A percentile compares a stretch with the other conserved stretches of the same genome.
phyloP scores from a whole-genome alignment of 2,113 vertebrate genomes.

The Sphaerodactylus townsendi region DNA sequence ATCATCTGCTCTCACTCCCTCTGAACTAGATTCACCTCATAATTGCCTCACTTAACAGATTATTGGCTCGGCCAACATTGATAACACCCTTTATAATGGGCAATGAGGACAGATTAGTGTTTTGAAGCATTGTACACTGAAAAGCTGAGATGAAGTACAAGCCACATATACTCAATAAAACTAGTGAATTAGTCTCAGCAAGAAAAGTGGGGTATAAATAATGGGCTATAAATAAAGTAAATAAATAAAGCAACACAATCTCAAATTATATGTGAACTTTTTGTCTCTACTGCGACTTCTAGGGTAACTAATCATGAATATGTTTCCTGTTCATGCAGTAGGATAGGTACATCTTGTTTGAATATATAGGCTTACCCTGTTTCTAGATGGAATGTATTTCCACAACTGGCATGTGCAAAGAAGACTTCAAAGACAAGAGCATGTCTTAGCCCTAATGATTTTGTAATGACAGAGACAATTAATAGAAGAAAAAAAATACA shows the following conservation, averaged over 20 bases:
- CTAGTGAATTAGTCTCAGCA: background rate
- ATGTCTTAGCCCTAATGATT: background rate
- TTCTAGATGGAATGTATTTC: background rate
- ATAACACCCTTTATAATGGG: no score
- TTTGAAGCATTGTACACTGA: background rate
- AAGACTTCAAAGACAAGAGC: slow-evolving; percentile 2
- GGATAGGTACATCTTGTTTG: background rate
- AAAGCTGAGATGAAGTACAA: background rate
- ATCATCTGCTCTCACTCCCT: no score
- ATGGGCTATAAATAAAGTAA: no score
- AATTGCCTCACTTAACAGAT: background rate
- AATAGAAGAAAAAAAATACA: slow-evolving; percentile 39
- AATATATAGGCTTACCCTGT: background rate
- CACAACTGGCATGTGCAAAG: slow-evolving; percentile 9
- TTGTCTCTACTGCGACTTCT: background rate
- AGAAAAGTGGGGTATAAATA: no score
- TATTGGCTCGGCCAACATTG: background rate
- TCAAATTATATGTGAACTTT: background rate
- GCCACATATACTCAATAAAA: background rate
- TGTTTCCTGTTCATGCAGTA: background rate
- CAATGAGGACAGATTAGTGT: background rate
- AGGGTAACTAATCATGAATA: background rate
- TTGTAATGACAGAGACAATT: slow-evolving; percentile 22
- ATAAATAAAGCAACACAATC: background rate
- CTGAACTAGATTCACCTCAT: background rate